A percentile compares a stretch with the other conserved stretches of the same genome.
phyloP scores from a whole-genome alignment of 1,140 invertebrate genomes.

The Papilio aristodemus region DNA sequence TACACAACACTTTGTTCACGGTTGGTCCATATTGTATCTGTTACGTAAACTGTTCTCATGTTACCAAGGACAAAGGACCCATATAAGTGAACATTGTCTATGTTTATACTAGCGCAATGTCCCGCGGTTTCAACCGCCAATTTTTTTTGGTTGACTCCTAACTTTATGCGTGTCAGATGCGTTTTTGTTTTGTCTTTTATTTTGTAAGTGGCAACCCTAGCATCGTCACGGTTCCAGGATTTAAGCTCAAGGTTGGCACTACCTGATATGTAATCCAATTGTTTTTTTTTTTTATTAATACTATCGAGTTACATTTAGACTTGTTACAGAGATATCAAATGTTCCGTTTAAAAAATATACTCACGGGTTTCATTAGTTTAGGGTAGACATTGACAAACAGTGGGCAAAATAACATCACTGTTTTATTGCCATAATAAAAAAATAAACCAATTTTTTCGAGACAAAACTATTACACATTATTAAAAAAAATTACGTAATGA shows the following conservation, averaged over 20 bases:
- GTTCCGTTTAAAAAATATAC: neutral
- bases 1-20: neutral
- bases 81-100: no score
- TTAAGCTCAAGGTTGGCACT: neutral
- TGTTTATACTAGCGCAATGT: no score
- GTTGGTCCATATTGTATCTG: neutral
- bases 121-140: no score
- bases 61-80: neutral
- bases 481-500: no score
- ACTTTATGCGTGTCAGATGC: no score
- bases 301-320: neutral
- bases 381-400: no score
- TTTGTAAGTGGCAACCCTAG: neutral
- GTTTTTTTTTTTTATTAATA: neutral
- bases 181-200: neutral
- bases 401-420: no score
- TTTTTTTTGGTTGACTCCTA: no score
- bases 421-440: no score
- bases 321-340: neutral
- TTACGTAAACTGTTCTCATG: neutral
- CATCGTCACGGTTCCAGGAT: slow-evolving; percentile 11
- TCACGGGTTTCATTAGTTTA: no score
- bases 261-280: neutral
- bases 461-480: no score
- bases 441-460: no score